Evolutionary conservation across 2,113 vertebrate genomes (phyloP), one percentile per base, ranked within the genome.

Genomic region (Mormyrus iriodes): DNA sequence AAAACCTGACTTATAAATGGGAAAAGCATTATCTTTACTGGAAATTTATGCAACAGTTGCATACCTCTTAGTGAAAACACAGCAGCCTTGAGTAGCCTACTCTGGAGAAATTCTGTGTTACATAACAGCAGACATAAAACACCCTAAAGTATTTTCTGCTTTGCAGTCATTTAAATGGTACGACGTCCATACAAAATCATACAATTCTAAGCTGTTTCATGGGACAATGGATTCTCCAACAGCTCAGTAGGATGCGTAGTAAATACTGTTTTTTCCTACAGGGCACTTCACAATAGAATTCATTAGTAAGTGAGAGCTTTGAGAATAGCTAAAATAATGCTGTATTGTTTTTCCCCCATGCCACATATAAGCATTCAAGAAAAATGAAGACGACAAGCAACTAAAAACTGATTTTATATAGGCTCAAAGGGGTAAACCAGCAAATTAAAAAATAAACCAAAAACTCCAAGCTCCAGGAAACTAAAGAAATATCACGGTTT

Each of bases 401-500:
- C 24, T 61, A 39, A 85, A 8, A 17, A 79, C 53, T 84, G 79
- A 35, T 73, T 76, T 49, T 55, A 51, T 85, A 48, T 27, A 55
- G 85, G 6, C 83, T 86, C 24, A 21, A 73, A 85, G 19, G 21
- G 46, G 3, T 13, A 31, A 42, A 13, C 10, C 3, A 88, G 90
- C 91, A 90, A 91, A 91, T 91, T 94, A 93, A 93, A 90, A 90
- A 91, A 91, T 82, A 89, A 92, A 88, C 92, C 31, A 39, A 39
- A 31, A 90, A 92, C 91, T 90, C 92, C 88, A 90, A 90, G 91
- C 90, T 93, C 84, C 91, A 55, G 84, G 90, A 89, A 91, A 93
- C 93, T 89, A 90, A 92, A 94, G 91, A 93, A 94, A 94, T 93
- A 93, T 87, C 82, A 85, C 55, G 91, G 84, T 79, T 91, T 88